phyloP scores from a whole-genome alignment of 2,888 invertebrate species.

The Stratiomys singularior region DNA sequence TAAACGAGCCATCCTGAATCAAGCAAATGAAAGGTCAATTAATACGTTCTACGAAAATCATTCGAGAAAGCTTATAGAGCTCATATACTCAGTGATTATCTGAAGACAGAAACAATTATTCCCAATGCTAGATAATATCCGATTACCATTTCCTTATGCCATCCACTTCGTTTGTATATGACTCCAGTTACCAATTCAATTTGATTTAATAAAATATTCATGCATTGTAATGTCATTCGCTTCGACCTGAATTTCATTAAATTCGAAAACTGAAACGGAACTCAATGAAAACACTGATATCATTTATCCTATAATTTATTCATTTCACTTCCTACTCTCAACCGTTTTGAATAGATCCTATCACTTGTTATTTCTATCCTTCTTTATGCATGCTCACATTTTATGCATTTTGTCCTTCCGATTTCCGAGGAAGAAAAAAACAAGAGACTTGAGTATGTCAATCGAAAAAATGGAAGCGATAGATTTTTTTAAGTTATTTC shows the following conservation, averaged over 20 bases:
- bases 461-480: not conserved
- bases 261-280: constrained; percentile 14
- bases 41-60: too few species aligned
- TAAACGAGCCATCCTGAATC: too few species aligned
- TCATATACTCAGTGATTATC: too few species aligned
- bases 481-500: not conserved
- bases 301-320: constrained; percentile 44
- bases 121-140: too few species aligned
- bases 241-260: constrained; percentile 25
- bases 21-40: too few species aligned
- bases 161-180: too few species aligned
- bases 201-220: constrained; percentile 31
- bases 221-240: constrained; percentile 15
- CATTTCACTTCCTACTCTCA: constrained; percentile 21
- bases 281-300: constrained; percentile 22
- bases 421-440: not conserved
- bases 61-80: too few species aligned
- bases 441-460: too few species aligned
- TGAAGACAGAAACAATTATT: too few species aligned
- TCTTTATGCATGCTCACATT: not conserved
- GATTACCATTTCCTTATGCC: too few species aligned
- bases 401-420: not conserved
- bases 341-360: not conserved
- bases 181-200: not conserved
- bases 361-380: too few species aligned